These are phyloP conservation scores for Lampris megalopsis DNA, from an alignment of 2,113 vertebrate genomes.

Conservation along the genomic window DNA sequence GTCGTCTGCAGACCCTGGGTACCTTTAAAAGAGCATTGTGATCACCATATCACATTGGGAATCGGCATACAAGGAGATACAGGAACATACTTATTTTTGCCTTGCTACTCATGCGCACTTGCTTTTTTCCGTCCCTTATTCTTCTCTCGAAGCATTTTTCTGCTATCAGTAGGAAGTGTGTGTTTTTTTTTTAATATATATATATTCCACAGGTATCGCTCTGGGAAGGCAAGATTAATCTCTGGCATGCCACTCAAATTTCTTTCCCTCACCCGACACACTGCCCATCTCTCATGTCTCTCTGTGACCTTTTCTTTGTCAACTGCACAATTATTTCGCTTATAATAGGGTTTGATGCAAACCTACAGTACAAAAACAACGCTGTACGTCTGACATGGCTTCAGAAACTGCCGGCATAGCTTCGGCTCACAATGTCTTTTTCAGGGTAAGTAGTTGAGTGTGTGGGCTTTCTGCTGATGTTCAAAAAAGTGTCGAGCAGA, in stretches of 20 bases:
- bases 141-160: background rate
- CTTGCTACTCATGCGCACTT: background rate
- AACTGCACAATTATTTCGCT: conserved; percentile 48
- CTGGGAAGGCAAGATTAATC: conserved; percentile 52
- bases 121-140: background rate
- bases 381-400: background rate
- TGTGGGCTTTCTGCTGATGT: conserved; percentile 20
- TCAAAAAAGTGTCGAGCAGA: conserved; percentile 37
- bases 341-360: conserved; percentile 40
- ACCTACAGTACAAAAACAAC: conserved; percentile 21
- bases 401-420: background rate
- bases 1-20: conserved; percentile 37
- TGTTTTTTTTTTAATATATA: conserved; percentile 1
- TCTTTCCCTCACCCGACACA: conserved; percentile 16
- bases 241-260: conserved; percentile 9
- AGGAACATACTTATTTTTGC: conserved; percentile 20
- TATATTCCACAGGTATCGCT: conserved; percentile 29
- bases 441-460: conserved; percentile 9
- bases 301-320: conserved; percentile 43
- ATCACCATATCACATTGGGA: conserved; percentile 31
- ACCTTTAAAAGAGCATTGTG: conserved; percentile 51
- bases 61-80: conserved; percentile 18
- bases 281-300: conserved; percentile 34
- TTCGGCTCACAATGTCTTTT: conserved; percentile 8
- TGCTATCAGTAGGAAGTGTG: conserved; percentile 33